Evolutionary conservation across 2,797 vertebrate genomes (phyloP).

Genomic region (Pseudochromis fuscus): DNA sequence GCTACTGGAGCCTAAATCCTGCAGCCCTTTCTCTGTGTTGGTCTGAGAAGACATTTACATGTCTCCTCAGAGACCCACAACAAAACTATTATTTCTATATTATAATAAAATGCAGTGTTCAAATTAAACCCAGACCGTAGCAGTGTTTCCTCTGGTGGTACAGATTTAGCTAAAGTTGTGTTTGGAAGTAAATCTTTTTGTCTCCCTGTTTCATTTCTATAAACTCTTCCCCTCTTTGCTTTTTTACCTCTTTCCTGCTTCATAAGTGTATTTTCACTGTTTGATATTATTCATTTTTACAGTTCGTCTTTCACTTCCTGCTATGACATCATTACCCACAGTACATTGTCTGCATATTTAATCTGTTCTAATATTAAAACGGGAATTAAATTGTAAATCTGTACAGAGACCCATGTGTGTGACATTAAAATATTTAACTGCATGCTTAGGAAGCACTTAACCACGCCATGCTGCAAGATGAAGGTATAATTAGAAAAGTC

Average conservation of each 20-base stretch:
- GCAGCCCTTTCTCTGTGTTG: neutral
- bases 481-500: constrained; percentile 52
- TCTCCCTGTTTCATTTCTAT: neutral
- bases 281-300: constrained; percentile 65
- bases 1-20: neutral
- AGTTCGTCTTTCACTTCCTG: constrained; percentile 49
- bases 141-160: neutral
- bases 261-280: too few species aligned
- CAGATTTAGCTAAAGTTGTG: too few species aligned
- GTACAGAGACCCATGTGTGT: constrained; percentile 39
- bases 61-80: neutral
- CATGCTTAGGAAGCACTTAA: constrained; percentile 59
- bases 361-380: constrained; percentile 65
- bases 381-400: constrained; percentile 68
- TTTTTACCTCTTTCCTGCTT: neutral
- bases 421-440: constrained; percentile 58
- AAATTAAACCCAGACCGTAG: neutral
- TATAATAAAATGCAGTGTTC: neutral
- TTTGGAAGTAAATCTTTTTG: neutral
- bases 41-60: neutral
- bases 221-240: too few species aligned
- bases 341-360: constrained; percentile 59
- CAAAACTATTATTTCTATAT: neutral
- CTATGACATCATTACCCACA: constrained; percentile 61
- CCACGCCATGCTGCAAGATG: constrained; percentile 31